Percentiles rank a stretch among this genome's conserved stretches.
Conservation (phyloP, 2,888 invertebrate genomes). For the Pyrrhia umbra region DNA sequence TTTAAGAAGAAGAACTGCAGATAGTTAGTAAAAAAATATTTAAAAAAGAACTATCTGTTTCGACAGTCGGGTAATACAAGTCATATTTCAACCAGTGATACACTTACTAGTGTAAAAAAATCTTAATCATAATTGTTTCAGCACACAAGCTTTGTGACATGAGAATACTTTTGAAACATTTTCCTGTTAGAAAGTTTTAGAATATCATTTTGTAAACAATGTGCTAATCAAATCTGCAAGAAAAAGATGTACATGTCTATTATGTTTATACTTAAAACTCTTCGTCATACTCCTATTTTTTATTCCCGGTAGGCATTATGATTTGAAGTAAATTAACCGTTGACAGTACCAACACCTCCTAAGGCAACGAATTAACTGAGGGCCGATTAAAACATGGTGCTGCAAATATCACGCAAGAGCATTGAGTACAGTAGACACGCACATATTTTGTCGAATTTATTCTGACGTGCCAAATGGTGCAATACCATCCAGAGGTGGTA, state of each 20-base stretch:
- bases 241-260: not conserved
- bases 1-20: too few species aligned
- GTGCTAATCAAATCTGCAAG: constrained; percentile 4
- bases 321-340: not conserved
- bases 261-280: not conserved
- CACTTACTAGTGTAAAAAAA: too few species aligned
- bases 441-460: constrained; percentile 84
- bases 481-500: constrained; percentile 85
- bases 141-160: not conserved
- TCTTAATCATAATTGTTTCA: too few species aligned
- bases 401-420: constrained; percentile 74
- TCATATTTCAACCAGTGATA: too few species aligned
- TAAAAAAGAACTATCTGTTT: too few species aligned
- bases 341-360: constrained; percentile 21
- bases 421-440: constrained; percentile 73
- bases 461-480: constrained; percentile 83
- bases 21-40: too few species aligned
- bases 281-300: rapidly evolving
- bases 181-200: constrained; percentile 16
- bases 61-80: too few species aligned
- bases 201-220: constrained; percentile 2
- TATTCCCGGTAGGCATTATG: not conserved
- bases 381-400: constrained; percentile 60
- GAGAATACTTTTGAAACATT: not conserved
- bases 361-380: constrained; percentile 50